A percentile compares a stretch with the other conserved stretches of the same genome.
Conservation (phyloP, 2,113 vertebrate species). For the Platysteira castanea region DNA sequence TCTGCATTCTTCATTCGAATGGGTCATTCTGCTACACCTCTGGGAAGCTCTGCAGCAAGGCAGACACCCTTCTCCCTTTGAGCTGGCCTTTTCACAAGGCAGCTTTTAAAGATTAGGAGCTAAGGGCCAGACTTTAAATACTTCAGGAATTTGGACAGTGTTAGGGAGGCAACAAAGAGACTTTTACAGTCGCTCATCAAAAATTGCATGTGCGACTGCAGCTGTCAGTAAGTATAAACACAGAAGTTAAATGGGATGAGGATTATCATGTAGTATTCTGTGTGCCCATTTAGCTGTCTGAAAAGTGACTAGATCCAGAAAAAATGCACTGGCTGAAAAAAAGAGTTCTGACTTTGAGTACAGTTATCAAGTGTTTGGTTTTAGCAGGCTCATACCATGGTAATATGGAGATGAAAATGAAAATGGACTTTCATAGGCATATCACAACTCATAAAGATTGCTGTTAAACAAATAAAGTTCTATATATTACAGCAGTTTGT, state of each 20-base stretch:
- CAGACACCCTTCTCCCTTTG: not conserved
- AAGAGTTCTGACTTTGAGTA: not conserved
- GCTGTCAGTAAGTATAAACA: constrained; percentile 2
- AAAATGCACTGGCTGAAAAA: not conserved
- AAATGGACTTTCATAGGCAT: not conserved
- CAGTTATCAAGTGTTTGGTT: not conserved
- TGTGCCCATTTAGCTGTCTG: not conserved
- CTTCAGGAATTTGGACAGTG: not conserved
- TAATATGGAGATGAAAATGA: not conserved
- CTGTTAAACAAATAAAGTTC: not conserved
- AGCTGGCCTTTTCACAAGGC: not conserved
- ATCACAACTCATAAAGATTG: not conserved
- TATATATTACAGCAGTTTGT: not conserved
- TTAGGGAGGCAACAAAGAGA: not conserved
- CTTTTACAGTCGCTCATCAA: not conserved
- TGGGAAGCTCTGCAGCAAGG: not conserved
- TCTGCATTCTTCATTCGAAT: not conserved
- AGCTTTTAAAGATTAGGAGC: constrained; percentile 24
- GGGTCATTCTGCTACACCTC: not conserved
- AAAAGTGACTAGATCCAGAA: not conserved
- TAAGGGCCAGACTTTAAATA: not conserved
- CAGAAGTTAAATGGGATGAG: not conserved
- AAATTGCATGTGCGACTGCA: not conserved
- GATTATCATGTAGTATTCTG: not conserved
- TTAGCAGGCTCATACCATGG: not conserved